Conservation (phyloP, 1,140 invertebrate species). For the Hylaeus volcanicus region DNA sequence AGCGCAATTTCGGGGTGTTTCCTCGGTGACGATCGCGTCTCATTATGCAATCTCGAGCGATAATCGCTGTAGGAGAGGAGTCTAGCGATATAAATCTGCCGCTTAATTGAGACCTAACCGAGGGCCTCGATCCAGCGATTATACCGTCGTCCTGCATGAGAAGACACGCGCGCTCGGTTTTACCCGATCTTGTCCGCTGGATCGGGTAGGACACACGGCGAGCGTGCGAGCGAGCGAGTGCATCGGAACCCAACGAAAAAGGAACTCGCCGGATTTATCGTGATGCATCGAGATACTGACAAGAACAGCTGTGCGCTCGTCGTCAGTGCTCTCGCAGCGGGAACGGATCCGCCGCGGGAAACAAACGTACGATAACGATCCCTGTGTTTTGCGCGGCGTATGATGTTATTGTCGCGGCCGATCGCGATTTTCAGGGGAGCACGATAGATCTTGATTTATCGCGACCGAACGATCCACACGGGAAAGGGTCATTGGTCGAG, state of each 20-base stretch:
- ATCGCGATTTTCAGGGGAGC: slow-evolving; percentile 30
- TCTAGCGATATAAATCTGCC: slow-evolving; percentile 28
- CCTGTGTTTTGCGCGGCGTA: slow-evolving; percentile 39
- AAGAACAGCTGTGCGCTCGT: slow-evolving; percentile 40
- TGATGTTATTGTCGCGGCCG: slow-evolving; percentile 44
- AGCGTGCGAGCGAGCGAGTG: background rate
- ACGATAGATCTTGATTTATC: slow-evolving; percentile 21
- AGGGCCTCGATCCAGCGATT: slow-evolving; percentile 39
- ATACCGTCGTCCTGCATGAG: slow-evolving; percentile 20
- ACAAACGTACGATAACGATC: slow-evolving; percentile 44
- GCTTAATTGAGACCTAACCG: slow-evolving; percentile 48
- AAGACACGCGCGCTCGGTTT: slow-evolving; percentile 37
- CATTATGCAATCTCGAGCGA: slow-evolving; percentile 10
- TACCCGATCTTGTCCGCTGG: slow-evolving; percentile 14
- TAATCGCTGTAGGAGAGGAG: background rate
- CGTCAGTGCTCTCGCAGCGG: slow-evolving; percentile 12
- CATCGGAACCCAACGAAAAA: slow-evolving; percentile 45
- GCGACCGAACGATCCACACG: background rate
- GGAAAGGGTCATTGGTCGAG: too few species aligned
- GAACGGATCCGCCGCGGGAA: slow-evolving; percentile 37
- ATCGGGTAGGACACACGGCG: background rate
- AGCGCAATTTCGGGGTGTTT: background rate
- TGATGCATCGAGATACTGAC: slow-evolving; percentile 36
- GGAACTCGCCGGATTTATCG: slow-evolving; percentile 52
- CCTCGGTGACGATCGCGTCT: background rate